These are phyloP conservation scores for Larimichthys polyactis DNA, from an alignment of 2,113 vertebrate species.

Conservation along the genomic window DNA sequence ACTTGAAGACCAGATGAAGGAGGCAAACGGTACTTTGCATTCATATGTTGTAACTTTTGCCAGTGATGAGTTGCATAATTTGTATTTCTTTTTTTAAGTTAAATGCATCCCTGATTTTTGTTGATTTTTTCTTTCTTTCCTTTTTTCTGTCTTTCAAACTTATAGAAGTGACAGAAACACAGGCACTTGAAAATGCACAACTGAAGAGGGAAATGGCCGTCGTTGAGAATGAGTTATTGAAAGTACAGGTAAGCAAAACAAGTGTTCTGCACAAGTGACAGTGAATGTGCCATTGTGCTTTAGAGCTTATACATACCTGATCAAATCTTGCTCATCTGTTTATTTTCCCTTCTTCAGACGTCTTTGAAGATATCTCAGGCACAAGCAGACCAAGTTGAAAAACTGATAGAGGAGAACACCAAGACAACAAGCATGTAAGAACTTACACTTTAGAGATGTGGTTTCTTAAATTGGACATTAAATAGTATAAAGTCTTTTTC, in stretches of 20 bases:
- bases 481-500: neutral
- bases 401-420: slow-evolving; percentile 87
- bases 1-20: slow-evolving; percentile 88
- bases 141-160: neutral
- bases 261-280: neutral
- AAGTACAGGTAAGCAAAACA: slow-evolving; percentile 85
- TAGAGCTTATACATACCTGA: neutral
- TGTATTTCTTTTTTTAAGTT: neutral
- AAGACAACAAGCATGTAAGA: slow-evolving; percentile 87
- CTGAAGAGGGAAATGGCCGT: slow-evolving; percentile 88
- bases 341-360: slow-evolving; percentile 76
- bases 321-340: neutral
- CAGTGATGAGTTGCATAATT: neutral
- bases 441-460: neutral
- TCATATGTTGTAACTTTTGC: neutral
- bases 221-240: slow-evolving; percentile 89
- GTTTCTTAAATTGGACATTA: neutral
- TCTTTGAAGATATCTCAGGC: slow-evolving; percentile 87
- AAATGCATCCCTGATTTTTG: neutral
- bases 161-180: slow-evolving; percentile 86
- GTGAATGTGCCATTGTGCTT: neutral
- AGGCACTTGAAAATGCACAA: slow-evolving; percentile 85
- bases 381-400: slow-evolving; percentile 84
- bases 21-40: slow-evolving; percentile 87
- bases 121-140: neutral